Percentiles rank a stretch among this genome's conserved stretches.
phyloP scores from a whole-genome alignment of 2,113 vertebrate genomes.

The Nyctibius bracteatus region DNA sequence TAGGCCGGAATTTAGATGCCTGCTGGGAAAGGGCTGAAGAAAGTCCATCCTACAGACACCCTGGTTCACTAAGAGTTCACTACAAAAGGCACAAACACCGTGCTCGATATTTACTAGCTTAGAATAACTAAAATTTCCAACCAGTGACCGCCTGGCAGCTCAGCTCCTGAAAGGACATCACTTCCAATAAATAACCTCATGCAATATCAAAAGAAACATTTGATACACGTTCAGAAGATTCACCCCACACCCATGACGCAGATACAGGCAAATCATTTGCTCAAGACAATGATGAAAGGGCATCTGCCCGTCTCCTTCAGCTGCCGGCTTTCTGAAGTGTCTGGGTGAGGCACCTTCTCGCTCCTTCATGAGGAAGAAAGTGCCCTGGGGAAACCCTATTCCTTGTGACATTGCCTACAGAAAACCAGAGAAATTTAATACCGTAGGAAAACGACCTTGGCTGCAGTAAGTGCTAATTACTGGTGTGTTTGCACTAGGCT shows the following conservation, averaged over 20 bases:
- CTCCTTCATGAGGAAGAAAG: not conserved
- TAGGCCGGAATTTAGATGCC: too few species aligned
- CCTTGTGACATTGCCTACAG: not conserved
- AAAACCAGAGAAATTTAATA: not conserved
- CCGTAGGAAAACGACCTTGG: not conserved
- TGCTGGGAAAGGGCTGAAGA: too few species aligned
- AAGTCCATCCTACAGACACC: too few species aligned
- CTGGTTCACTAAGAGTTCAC: too few species aligned
- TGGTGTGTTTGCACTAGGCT: not conserved
- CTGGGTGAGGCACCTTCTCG: not conserved
- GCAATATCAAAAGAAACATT: not conserved
- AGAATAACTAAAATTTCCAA: not conserved
- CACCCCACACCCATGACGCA: not conserved
- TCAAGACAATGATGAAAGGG: not conserved
- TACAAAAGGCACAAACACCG: not conserved
- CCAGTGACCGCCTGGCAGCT: not conserved
- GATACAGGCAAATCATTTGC: not conserved
- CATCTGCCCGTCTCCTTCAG: not conserved
- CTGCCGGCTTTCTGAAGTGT: not conserved
- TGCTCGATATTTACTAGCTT: rapidly evolving
- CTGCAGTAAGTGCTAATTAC: not conserved
- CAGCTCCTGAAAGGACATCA: not conserved
- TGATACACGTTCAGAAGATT: not conserved
- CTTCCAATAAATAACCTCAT: not conserved
- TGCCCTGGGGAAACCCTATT: not conserved